A percentile compares a stretch with the other conserved stretches of the same genome.
phyloP scores from a whole-genome alignment of 2,888 invertebrate species.

The Nycteola revayana region DNA sequence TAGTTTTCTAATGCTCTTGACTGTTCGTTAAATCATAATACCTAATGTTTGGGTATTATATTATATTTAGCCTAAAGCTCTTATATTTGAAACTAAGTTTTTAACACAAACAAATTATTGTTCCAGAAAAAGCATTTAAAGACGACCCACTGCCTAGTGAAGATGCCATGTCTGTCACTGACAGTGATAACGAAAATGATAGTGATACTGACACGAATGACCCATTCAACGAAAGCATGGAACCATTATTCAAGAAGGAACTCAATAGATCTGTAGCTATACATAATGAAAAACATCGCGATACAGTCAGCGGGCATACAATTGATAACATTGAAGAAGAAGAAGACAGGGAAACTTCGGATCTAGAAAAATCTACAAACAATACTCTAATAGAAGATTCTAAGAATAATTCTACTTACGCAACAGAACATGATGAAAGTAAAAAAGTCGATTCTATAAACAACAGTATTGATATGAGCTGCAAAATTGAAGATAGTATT shows the following conservation, averaged over 20 bases:
- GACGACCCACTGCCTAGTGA: conserved; percentile 28
- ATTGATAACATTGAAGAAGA: conserved; percentile 26
- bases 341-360: conserved; percentile 27
- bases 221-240: conserved; percentile 57
- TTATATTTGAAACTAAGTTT: too few relatives aligned
- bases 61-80: too few relatives aligned
- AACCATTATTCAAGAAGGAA: conserved; percentile 59
- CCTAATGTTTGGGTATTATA: too few relatives aligned
- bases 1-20: too few relatives aligned
- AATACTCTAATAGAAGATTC: conserved; percentile 35
- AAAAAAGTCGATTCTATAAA: conserved; percentile 2
- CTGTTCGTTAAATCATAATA: too few relatives aligned
- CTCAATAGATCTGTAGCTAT: conserved; percentile 43
- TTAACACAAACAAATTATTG: too few relatives aligned
- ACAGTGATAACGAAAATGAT: conserved; percentile 49
- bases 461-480: background rate
- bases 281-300: conserved; percentile 16
- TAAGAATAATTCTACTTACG: conserved; percentile 23
- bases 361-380: conserved; percentile 34
- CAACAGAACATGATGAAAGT: conserved; percentile 15
- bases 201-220: conserved; percentile 47
- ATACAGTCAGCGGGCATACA: conserved; percentile 25
- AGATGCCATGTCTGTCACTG: conserved; percentile 42
- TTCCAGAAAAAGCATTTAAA: conserved; percentile 50
- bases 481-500: conserved; percentile 4